Evolutionary conservation across 2,113 vertebrate species (phyloP).

Genomic region (Campylorhamphus procurvoides): DNA sequence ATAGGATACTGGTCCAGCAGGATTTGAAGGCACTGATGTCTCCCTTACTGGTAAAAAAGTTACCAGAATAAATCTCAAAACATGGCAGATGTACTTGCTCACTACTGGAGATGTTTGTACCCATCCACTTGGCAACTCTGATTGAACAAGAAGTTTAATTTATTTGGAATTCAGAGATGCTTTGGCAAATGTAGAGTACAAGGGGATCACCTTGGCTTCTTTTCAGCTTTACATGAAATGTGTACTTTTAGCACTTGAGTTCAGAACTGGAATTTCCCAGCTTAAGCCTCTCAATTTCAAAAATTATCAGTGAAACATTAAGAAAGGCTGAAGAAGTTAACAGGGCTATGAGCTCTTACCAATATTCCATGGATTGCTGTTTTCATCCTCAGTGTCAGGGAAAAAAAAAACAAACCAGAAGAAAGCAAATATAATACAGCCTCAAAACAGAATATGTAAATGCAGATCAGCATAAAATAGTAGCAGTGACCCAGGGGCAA

Average conservation of each 20-base stretch:
- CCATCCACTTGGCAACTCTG: not conserved
- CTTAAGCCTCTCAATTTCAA: not conserved
- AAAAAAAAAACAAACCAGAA: not conserved
- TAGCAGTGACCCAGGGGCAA: not conserved
- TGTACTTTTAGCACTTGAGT: not conserved
- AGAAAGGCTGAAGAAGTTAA: not conserved
- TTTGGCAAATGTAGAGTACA: not conserved
- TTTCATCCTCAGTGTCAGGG: not conserved
- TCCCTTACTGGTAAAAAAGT: not conserved
- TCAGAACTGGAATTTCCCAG: conserved; percentile 11
- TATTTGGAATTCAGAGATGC: not conserved
- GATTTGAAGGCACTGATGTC: not conserved
- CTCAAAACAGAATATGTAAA: not conserved
- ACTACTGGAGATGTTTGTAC: not conserved
- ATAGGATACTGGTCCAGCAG: not conserved
- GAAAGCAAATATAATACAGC: not conserved
- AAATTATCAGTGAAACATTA: not conserved
- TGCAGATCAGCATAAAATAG: not conserved
- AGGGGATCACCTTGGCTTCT: not conserved
- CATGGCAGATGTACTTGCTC: not conserved
- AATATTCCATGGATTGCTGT: not conserved
- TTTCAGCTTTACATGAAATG: not conserved
- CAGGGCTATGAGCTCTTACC: not conserved
- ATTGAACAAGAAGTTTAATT: not conserved
- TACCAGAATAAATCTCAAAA: not conserved